phyloP scores from a whole-genome alignment of 1,140 invertebrate species.

The fruit fly (Drosophila melanogaster) region Release_6_plus_ISO1_MT NC_004354.4:22657501-22658000 shows the following conservation, averaged over 20 bases:
- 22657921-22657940: not conserved
- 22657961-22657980: no score
- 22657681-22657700: not conserved
- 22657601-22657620: constrained; percentile 9
- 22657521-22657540: constrained; percentile 35
- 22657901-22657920: constrained; percentile 8
- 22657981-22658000: no score
- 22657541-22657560: constrained; percentile 3
- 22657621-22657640: constrained; percentile 6
- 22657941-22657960: no score
- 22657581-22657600: not conserved
- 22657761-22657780: constrained; percentile 51
- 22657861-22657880: constrained; percentile 14
- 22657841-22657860: constrained; percentile 11
- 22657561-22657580: constrained; percentile 5
- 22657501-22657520: constrained; percentile 10
- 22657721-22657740: constrained; percentile 1
- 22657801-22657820: constrained; percentile 44
- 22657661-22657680: constrained; percentile 42
- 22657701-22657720: constrained; percentile 22
- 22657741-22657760: constrained; percentile 17
- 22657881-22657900: not conserved
- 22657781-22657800: constrained; percentile 48
- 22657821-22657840: constrained; percentile 6
- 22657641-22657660: constrained; percentile 34